Percentiles rank a stretch among this genome's conserved stretches.
These are phyloP conservation scores for Cephus pygmeus DNA, from an alignment of 2,888 invertebrate species.

Conservation along the genomic window DNA sequence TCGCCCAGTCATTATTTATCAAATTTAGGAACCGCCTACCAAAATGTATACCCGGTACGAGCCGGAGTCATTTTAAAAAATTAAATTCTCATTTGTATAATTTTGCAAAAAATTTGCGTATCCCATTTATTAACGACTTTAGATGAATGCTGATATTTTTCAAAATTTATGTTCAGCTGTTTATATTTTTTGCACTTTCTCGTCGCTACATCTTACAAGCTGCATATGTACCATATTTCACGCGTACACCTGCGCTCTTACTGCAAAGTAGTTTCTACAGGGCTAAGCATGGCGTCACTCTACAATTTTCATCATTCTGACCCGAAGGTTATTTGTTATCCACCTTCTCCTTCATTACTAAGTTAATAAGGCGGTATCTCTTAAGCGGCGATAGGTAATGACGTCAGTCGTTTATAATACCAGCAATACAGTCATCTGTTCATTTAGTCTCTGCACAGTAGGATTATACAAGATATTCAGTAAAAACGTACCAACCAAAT, in stretches of 20 bases:
- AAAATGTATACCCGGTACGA: background rate
- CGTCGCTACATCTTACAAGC: background rate
- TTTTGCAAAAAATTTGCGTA: background rate
- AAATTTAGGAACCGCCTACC: background rate
- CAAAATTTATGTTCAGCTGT: background rate
- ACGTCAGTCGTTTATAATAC: background rate
- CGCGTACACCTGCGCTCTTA: background rate
- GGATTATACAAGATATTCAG: background rate
- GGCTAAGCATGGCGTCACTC: background rate
- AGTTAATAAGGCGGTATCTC: background rate
- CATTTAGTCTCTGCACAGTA: background rate
- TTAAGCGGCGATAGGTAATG: background rate
- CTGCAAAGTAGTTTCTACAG: background rate
- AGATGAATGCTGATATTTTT: background rate
- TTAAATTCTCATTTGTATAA: background rate
- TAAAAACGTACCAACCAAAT: background rate
- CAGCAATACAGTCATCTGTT: background rate
- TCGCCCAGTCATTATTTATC: background rate
- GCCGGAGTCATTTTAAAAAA: background rate
- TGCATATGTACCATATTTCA: too few relatives aligned
- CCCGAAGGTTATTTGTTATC: background rate
- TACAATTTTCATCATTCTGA: background rate
- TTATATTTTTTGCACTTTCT: background rate
- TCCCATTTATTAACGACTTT: background rate
- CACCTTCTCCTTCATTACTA: background rate